These are phyloP conservation scores for Osmerus mordax DNA, from an alignment of 2,113 vertebrate genomes.

Conservation along the genomic window DNA sequence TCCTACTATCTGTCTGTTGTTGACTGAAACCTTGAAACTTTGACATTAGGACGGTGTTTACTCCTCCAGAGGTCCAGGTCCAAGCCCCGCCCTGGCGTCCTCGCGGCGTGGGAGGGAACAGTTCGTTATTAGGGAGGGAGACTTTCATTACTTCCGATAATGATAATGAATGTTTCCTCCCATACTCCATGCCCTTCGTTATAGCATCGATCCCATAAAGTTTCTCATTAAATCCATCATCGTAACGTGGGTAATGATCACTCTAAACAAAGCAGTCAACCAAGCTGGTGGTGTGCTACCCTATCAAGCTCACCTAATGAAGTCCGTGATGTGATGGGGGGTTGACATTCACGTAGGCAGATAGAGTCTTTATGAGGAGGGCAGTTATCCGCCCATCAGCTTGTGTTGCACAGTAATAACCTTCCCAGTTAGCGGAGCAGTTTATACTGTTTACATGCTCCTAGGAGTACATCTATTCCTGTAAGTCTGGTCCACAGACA, in stretches of 20 bases:
- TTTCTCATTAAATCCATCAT: constrained; percentile 56
- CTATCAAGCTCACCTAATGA: constrained; percentile 44
- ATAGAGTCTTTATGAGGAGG: too few species aligned
- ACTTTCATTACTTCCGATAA: constrained; percentile 59
- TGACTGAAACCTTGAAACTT: constrained; percentile 47
- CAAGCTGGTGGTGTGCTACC: constrained; percentile 38
- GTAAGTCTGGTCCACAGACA: constrained; percentile 18
- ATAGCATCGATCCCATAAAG: constrained; percentile 52
- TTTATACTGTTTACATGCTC: constrained; percentile 54
- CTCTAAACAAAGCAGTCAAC: constrained; percentile 46
- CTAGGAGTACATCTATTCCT: constrained; percentile 29
- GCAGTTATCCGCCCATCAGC: too few species aligned
- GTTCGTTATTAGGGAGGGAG: constrained; percentile 42
- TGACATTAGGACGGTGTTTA: constrained; percentile 43
- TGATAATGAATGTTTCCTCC: constrained; percentile 58
- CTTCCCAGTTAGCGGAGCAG: constrained; percentile 18
- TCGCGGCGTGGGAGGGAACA: constrained; percentile 30
- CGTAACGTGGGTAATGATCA: constrained; percentile 50
- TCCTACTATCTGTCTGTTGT: not conserved
- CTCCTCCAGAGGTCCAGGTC: constrained; percentile 29
- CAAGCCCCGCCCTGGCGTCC: constrained; percentile 1
- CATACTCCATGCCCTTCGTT: constrained; percentile 50
- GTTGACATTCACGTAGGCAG: constrained; percentile 35
- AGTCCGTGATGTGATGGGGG: constrained; percentile 44
- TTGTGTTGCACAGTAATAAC: too few species aligned